Evolutionary conservation across 2,113 vertebrate species (phyloP), one percentile per base, ranked within the genome.

Genomic region (Onychostoma macrolepis): DNA sequence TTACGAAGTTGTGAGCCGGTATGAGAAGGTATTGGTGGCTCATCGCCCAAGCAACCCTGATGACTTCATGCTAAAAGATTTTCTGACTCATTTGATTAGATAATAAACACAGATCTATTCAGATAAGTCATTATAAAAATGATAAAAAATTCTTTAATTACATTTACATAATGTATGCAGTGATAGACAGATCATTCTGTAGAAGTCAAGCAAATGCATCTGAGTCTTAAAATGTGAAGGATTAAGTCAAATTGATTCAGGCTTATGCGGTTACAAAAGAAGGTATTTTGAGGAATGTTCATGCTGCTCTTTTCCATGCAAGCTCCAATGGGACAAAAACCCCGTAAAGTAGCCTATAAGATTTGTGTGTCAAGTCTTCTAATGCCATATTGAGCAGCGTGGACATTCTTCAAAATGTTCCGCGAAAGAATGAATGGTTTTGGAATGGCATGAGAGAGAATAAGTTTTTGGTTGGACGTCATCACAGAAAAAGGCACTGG

Each of bases 91-190:
- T 24, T 36, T 74, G 26, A 71, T 72, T 30, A 36, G 48, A 69
- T 30, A 48, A 50, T 12, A 53, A 50, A 80, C n/a, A 72, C 43
- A 30, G 12, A 43, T 5, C 11, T 15, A 9, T 15, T 43, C 58
- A 1, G 48, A 50, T 2, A 30, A 45, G 75, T 41, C 10, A 61
- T 72, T 79, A n/a, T 58, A 58, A 83, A 77, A 88, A 83, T 83
- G 13, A 83, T 82, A 33, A 45, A 86, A 50, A 72, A 17, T 4
- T 5, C 36, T 86, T 86, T 86, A 86, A 83, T 88, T 45, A 45
- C n/a, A 67, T 53, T 85, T 78, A 38, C 69, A 80, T 61, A 69
- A 63, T 53, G 19, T 9, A 72, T 17, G 48, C 24, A 63, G 43
- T 72, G 19, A 61, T 30, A 69, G 53, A 45, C 78, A 4, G 28